A percentile compares a stretch with the other conserved stretches of the same genome.
Evolutionary conservation across 2,888 invertebrate genomes (phyloP).

Genomic region (Ochropleura plecta): DNA sequence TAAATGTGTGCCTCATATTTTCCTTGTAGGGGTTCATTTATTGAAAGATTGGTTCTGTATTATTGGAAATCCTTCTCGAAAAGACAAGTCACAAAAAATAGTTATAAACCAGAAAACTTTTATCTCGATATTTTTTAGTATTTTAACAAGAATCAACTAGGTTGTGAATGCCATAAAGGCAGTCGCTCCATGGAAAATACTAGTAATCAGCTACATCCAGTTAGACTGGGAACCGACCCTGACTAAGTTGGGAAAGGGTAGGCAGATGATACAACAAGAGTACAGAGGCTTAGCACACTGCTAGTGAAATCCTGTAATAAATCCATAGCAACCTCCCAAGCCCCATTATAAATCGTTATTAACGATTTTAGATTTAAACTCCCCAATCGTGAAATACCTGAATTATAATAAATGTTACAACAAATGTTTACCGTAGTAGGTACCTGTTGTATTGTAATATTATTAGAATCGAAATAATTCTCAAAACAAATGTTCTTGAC

Average conservation of each 20-base stretch:
- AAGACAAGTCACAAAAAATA: neutral
- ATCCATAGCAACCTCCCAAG: neutral
- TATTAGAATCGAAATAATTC: conserved; percentile 17
- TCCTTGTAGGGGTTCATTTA: conserved; percentile 22
- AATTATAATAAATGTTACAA: conserved; percentile 17
- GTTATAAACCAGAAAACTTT: neutral
- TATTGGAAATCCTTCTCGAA: conserved; percentile 11
- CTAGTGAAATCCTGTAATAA: neutral
- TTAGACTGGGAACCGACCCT: too few relatives aligned
- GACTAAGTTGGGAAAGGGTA: too few relatives aligned
- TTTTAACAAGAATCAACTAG: neutral
- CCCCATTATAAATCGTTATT: neutral
- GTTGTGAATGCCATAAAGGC: too few relatives aligned
- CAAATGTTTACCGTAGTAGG: conserved; percentile 2
- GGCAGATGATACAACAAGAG: too few relatives aligned
- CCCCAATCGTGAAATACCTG: neutral
- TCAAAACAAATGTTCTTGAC: conserved; percentile 35
- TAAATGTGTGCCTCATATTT: conserved; percentile 48
- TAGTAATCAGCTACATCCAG: too few relatives aligned
- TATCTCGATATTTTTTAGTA: neutral
- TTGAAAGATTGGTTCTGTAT: conserved; percentile 28
- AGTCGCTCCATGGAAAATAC: too few relatives aligned
- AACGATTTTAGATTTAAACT: neutral
- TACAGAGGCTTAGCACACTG: neutral
- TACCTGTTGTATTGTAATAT: conserved; percentile 2